phyloP scores from a whole-genome alignment of 2,888 invertebrate genomes.

The Synergus laeviventris region DNA sequence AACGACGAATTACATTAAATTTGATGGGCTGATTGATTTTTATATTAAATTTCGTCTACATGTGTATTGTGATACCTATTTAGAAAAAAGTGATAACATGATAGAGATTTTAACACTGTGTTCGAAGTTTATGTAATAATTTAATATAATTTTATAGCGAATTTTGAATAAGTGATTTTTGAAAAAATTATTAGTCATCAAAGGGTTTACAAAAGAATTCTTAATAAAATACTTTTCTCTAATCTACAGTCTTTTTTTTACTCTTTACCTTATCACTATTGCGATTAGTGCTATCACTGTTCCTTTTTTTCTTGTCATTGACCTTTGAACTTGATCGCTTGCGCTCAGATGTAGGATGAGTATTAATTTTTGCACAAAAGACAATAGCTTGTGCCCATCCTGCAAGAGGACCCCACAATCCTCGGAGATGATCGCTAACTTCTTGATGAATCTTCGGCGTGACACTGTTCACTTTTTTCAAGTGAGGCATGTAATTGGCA shows the following conservation, averaged over 20 bases:
- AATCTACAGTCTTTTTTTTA: neutral
- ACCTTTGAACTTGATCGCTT: neutral
- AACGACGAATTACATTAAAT: neutral
- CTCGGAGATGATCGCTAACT: conserved; percentile 88
- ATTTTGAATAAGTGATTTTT: neutral
- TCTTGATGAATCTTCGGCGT: conserved; percentile 91
- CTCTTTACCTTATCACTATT: neutral
- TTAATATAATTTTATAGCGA: neutral
- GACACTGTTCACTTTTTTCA: conserved; percentile 85
- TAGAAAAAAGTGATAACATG: neutral
- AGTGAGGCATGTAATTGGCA: conserved; percentile 86
- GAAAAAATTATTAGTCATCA: neutral
- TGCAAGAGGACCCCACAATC: conserved; percentile 89
- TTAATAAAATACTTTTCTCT: neutral
- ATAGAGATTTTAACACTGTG: neutral
- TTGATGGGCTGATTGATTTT: neutral
- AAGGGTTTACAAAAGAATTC: neutral
- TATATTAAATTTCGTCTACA: neutral
- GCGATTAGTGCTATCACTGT: neutral
- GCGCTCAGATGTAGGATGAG: conserved; percentile 1
- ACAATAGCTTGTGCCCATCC: conserved; percentile 97
- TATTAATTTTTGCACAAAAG: conserved; percentile 70
- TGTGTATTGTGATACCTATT: neutral
- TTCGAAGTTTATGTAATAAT: neutral
- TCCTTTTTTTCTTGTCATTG: neutral